phyloP scores from a whole-genome alignment of 2,797 vertebrate genomes.

The Staurois parvus region DNA sequence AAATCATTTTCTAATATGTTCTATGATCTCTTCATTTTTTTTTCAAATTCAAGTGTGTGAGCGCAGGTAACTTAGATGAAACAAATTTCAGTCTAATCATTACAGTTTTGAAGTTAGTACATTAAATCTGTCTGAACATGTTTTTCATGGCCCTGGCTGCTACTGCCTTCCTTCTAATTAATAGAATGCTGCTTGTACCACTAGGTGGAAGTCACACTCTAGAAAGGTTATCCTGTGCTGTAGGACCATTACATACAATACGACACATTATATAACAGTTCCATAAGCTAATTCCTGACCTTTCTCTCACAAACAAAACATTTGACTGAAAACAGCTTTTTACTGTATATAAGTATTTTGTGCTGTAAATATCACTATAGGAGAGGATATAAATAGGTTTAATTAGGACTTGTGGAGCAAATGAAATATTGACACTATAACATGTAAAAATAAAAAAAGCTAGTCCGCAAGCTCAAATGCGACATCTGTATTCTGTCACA shows the following conservation, averaged over 20 bases:
- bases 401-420: neutral
- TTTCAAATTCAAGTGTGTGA: no score
- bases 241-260: neutral
- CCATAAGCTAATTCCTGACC: neutral
- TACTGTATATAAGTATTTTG: neutral
- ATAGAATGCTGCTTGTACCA: neutral
- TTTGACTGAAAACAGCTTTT: neutral
- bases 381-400: neutral
- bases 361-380: neutral
- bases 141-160: no score
- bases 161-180: neutral
- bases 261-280: neutral
- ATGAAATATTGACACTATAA: neutral
- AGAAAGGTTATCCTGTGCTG: neutral
- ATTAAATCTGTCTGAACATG: neutral
- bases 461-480: neutral
- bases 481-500: neutral
- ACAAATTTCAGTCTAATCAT: no score
- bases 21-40: no score
- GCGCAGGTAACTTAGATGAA: no score
- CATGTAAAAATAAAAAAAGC: neutral
- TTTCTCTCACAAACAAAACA: neutral
- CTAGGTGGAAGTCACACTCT: conserved; percentile 39
- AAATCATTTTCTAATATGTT: no score
- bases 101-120: no score